Conservation (phyloP, 2,113 vertebrate genomes). For the Lamprotornis superbus region DNA sequence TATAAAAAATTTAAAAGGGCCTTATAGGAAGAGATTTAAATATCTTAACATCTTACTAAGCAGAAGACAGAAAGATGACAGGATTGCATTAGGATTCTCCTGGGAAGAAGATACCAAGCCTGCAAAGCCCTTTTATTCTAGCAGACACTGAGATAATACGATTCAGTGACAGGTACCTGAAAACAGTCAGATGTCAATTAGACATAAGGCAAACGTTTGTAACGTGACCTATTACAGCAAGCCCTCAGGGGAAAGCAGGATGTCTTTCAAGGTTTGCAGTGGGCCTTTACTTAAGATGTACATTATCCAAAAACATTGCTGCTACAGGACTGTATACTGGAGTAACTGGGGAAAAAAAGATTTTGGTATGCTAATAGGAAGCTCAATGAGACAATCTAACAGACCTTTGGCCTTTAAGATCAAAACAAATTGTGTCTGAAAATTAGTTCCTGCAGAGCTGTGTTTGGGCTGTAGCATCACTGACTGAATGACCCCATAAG, state of each 20-base stretch:
- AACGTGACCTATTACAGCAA: background rate
- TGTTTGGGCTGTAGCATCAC: background rate
- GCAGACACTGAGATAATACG: background rate
- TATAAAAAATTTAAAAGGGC: background rate
- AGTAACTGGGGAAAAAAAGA: background rate
- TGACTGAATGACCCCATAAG: background rate
- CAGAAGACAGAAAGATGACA: background rate
- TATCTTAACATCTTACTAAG: background rate
- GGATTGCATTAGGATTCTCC: background rate
- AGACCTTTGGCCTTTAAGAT: background rate
- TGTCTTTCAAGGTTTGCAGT: background rate
- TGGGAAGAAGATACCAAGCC: background rate
- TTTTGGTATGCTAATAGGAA: background rate
- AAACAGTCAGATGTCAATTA: slow-evolving; percentile 13
- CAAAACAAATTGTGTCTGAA: background rate
- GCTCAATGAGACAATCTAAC: background rate
- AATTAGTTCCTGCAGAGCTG: background rate
- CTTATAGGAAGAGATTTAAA: background rate
- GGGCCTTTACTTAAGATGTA: background rate
- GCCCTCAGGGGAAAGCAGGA: background rate
- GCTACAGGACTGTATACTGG: background rate
- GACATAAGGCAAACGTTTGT: background rate
- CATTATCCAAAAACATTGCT: background rate
- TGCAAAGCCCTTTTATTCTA: slow-evolving; percentile 24
- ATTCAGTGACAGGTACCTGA: slow-evolving; percentile 11